Conservation (phyloP, 2,113 vertebrate genomes). For the Corythoichthys intestinalis region DNA sequence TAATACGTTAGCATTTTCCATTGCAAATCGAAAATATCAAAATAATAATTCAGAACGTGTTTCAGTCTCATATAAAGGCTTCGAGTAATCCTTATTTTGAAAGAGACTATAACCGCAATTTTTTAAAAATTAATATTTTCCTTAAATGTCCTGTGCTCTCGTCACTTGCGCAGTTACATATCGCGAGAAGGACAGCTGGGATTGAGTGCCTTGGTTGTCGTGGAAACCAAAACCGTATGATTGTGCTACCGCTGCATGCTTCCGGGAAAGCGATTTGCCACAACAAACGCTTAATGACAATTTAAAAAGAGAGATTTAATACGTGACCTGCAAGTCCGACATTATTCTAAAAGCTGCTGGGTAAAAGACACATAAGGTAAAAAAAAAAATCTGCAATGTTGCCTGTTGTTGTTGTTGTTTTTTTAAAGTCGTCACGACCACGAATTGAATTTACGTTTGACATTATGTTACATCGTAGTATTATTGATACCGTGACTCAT, state of each 20-base stretch:
- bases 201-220: conserved; percentile 23
- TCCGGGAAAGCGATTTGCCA: neutral
- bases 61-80: conserved; percentile 23
- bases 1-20: no score
- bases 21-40: no score
- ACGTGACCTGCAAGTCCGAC: neutral
- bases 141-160: neutral
- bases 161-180: neutral
- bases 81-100: neutral
- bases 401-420: neutral
- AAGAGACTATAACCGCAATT: neutral
- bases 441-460: neutral
- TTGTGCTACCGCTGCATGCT: neutral
- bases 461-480: neutral
- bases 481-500: neutral
- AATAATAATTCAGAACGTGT: neutral
- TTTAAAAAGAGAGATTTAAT: neutral
- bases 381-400: neutral
- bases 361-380: neutral
- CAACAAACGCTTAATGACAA: neutral
- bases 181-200: conserved; percentile 34
- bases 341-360: neutral
- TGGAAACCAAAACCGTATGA: conserved; percentile 27
- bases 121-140: neutral
- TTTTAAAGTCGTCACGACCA: neutral